Evolutionary conservation across 2,113 vertebrate genomes (phyloP).

Genomic region (Leptobrachium ailaonicum): DNA sequence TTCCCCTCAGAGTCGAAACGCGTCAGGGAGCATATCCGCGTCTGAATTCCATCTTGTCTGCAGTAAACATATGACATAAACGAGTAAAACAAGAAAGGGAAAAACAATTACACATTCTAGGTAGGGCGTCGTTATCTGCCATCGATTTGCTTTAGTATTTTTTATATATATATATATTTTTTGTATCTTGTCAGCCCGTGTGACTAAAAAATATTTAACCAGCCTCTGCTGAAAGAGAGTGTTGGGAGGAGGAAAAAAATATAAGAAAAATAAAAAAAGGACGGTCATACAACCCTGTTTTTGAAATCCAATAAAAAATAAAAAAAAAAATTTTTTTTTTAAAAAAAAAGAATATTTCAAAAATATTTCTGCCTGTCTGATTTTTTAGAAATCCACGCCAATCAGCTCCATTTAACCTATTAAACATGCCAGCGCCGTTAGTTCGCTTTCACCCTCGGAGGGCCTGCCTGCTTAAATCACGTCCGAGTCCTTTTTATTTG

Average conservation of each 20-base stretch:
- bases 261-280: no score
- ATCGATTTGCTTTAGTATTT: background rate
- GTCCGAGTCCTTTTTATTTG: background rate
- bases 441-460: background rate
- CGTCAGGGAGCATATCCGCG: no score
- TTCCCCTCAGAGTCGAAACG: no score
- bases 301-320: background rate
- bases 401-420: constrained; percentile 34
- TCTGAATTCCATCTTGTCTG: background rate
- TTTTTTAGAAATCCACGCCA: background rate
- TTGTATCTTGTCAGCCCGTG: background rate
- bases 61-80: background rate
- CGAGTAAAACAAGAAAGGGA: background rate
- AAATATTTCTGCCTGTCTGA: constrained; percentile 11
- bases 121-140: background rate
- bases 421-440: constrained; percentile 8
- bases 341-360: background rate
- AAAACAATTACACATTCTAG: background rate
- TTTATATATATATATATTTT: background rate
- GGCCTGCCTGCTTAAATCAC: constrained; percentile 14
- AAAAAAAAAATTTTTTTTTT: background rate
- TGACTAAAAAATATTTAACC: no score
- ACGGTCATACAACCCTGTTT: no score
- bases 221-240: no score
- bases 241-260: no score